A percentile compares a stretch with the other conserved stretches of the same genome.
phyloP scores from a whole-genome alignment of 2,113 vertebrate species.

The Amazona vittata region DNA sequence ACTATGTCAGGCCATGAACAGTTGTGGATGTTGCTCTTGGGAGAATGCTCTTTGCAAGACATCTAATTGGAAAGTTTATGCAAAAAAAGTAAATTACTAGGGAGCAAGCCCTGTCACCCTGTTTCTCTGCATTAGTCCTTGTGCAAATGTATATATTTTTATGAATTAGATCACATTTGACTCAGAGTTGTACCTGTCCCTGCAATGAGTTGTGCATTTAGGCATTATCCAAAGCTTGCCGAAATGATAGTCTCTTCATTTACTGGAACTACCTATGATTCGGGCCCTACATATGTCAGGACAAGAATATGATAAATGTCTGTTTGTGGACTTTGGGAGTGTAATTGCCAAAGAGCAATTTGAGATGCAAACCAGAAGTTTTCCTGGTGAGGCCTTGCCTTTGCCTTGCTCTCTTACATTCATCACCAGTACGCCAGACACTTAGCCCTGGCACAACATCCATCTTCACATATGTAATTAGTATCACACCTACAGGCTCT shows the following conservation, averaged over 20 bases:
- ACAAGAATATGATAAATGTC: not conserved
- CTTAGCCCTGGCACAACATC: conserved; percentile 28
- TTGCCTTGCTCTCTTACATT: conserved; percentile 10
- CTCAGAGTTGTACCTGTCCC: not conserved
- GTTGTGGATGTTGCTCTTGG: not conserved
- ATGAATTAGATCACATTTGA: not conserved
- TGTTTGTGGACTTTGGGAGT: not conserved
- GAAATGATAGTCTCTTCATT: not conserved
- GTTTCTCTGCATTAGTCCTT: not conserved
- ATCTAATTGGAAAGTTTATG: not conserved
- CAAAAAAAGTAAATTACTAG: not conserved
- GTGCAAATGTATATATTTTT: not conserved
- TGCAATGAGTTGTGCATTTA: not conserved
- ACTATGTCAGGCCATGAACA: not conserved
- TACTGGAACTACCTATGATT: not conserved
- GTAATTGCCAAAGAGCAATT: not conserved
- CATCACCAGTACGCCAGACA: conserved; percentile 17
- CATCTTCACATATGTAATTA: conserved; percentile 58
- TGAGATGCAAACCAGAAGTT: not conserved
- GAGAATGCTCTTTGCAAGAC: not conserved
- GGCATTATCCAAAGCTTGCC: not conserved
- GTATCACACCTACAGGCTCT: conserved; percentile 65
- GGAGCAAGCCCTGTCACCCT: not conserved
- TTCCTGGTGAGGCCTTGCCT: conserved; percentile 14
- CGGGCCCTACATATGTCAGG: not conserved